Evolutionary conservation across 92 coral and sea anemone genomes (phyloP), one percentile per base, ranked within the genome.

Genomic region (Bergia sp.): DNA sequence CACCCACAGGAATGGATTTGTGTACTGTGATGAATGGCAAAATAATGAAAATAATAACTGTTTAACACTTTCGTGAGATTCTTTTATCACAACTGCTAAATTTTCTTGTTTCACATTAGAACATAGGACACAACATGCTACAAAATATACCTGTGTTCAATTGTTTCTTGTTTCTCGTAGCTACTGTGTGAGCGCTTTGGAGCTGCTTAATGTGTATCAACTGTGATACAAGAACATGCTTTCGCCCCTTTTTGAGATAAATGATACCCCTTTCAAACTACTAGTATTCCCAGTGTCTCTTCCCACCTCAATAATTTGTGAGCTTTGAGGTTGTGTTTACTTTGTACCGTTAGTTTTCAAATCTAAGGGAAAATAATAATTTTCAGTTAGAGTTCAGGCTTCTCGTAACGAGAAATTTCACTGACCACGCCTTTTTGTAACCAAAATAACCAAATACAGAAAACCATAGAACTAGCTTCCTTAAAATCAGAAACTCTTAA

Each of bases 11-110:
- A 88, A 69, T 79, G 81, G 80, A 74, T 57, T 77, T 73, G 74
- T 61, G 74, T 73, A 86, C 81, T 45, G 92, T 43, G 92, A 82
- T 80, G 74, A 92, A 85, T 88, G 89, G 64, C 39, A 23, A 66
- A 61, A 82, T 79, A 65, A 37, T 38, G 77, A 72, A 86, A 72
- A 69, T 66, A 85, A 71, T 77, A 85, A 18, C 18, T 55, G 81
- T 29, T 91, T 84, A 44, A 47, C 39, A 65, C 65, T 20, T 37
- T 71, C 43, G 79, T 45, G 66, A 72, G 75, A 69, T 10, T 45
- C 37, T 50, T 72, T 84, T 84, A 71, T 84, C 42, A 72, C 18
- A 91, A 88, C 78, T 91, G 86, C 93, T 88, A 91, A 91, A 93
- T 85, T 57, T 88, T 73, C 88, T 50, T 49, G 95, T 91, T 85